A percentile compares a stretch with the other conserved stretches of the same genome.
phyloP scores from a whole-genome alignment of 2,113 vertebrate genomes.

The Ursus arctos region DNA sequence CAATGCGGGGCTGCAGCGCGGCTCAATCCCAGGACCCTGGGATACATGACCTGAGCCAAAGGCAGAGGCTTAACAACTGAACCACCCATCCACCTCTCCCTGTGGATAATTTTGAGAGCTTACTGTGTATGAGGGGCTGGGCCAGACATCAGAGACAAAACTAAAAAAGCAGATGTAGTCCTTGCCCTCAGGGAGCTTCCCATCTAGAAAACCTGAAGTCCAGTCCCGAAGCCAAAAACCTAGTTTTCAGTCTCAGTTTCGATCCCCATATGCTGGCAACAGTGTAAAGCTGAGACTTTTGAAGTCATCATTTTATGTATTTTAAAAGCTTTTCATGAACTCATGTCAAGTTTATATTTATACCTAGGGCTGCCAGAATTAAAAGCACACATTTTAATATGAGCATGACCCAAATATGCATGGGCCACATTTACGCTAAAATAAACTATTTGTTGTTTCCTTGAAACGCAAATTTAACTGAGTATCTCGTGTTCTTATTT shows the following conservation, averaged over 20 bases:
- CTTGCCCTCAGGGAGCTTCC: background rate
- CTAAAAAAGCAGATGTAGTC: background rate
- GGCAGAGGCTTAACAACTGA: too few species aligned
- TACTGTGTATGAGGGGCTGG: background rate
- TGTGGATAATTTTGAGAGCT: background rate
- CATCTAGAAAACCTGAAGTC: background rate
- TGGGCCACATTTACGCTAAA: background rate
- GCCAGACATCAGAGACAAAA: background rate
- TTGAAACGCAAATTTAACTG: conserved; percentile 47
- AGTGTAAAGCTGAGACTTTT: background rate
- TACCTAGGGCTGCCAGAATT: background rate
- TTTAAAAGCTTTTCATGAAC: background rate
- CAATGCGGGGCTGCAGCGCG: too few species aligned
- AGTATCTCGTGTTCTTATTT: background rate
- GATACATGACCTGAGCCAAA: too few species aligned
- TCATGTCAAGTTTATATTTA: background rate
- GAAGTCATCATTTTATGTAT: background rate
- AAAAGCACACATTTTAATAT: background rate
- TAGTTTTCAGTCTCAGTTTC: background rate
- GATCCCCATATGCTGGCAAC: background rate
- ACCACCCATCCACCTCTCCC: background rate
- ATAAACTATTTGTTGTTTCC: background rate
- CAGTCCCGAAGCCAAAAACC: background rate
- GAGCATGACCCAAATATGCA: background rate
- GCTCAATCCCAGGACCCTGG: too few species aligned